A percentile compares a stretch with the other conserved stretches of the same genome.
These are phyloP conservation scores for Xenopus petersii DNA, from an alignment of 2,797 vertebrate genomes.

Conservation along the genomic window DNA sequence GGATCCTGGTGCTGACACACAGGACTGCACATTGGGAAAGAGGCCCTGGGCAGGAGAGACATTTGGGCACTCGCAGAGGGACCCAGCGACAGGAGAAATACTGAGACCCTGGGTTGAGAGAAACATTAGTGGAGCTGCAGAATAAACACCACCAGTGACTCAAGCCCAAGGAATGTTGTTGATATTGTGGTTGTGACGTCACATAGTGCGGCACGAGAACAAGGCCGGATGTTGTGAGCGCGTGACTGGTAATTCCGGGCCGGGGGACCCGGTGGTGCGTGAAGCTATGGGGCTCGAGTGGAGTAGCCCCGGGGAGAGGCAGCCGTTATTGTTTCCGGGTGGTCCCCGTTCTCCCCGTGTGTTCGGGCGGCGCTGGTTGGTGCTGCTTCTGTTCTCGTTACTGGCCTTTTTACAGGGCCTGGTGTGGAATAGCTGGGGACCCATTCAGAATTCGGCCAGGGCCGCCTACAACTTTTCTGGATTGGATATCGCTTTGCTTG, in stretches of 20 bases:
- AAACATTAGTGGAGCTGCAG: too few species aligned
- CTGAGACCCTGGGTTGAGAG: too few species aligned
- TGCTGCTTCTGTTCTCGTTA: constrained; percentile 84
- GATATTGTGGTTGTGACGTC: too few species aligned
- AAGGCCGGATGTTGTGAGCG: constrained; percentile 36
- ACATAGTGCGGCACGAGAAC: not conserved
- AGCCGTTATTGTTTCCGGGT: constrained; percentile 66
- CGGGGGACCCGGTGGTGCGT: not conserved
- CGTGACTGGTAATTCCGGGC: not conserved
- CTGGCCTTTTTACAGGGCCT: constrained; percentile 85
- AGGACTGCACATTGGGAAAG: too few species aligned
- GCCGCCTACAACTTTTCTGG: constrained; percentile 81
- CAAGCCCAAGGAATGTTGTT: too few species aligned
- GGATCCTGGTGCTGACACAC: too few species aligned
- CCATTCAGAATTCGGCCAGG: constrained; percentile 90
- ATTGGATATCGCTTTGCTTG: constrained; percentile 86
- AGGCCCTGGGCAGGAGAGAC: too few species aligned
- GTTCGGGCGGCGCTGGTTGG: constrained; percentile 83
- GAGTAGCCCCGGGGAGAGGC: constrained; percentile 77
- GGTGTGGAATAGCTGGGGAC: constrained; percentile 97
- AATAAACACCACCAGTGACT: too few species aligned
- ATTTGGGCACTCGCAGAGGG: too few species aligned
- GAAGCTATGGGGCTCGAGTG: constrained; percentile 55
- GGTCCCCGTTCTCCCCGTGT: constrained; percentile 62
- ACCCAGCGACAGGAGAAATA: too few species aligned